Percentiles rank a stretch among this genome's conserved stretches.
Evolutionary conservation across 2,113 vertebrate genomes (phyloP).

Genomic region (cat (Felis catus)): F.catus_Fca126_mat1.0 CM031412.1:121088501-121089000

Average conservation of each 20-base stretch:
- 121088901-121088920: not conserved
- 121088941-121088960: not conserved
- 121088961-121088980: conserved; percentile 27
- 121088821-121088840: not conserved
- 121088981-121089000: not conserved
- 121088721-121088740: not conserved
- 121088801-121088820: not conserved
- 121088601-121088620: not conserved
- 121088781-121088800: not conserved
- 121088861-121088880: conserved; percentile 11
- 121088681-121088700: not conserved
- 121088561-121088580: not conserved
- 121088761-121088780: not conserved
- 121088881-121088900: conserved; percentile 20
- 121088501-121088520: not conserved
- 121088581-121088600: not conserved
- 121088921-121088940: not conserved
- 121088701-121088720: not conserved
- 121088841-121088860: not conserved
- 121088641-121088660: not conserved
- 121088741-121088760: not conserved
- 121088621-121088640: not conserved
- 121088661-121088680: not conserved
- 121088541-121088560: not conserved
- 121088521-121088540: not conserved